Conservation (phyloP, 92 coral and sea anemone genomes). For the Siderastrea radians region DNA sequence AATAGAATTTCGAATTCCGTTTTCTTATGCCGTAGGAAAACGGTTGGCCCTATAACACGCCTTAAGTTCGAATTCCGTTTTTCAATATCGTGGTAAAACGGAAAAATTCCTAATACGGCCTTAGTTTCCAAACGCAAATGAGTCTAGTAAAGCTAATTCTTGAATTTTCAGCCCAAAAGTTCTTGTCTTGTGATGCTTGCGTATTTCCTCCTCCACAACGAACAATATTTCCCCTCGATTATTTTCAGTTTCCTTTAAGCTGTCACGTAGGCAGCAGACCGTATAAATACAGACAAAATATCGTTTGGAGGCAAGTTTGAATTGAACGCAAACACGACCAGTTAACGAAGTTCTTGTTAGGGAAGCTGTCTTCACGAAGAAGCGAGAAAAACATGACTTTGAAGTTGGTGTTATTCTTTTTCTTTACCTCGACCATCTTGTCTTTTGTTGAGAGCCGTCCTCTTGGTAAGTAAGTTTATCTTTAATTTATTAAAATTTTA, state of each 20-base stretch:
- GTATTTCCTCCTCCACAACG: too few species aligned
- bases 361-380: not conserved
- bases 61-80: too few species aligned
- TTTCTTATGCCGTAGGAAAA: too few species aligned
- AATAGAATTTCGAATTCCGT: too few species aligned
- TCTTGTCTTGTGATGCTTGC: too few species aligned
- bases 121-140: too few species aligned
- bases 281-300: slow-evolving; percentile 1
- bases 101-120: not conserved
- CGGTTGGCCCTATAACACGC: too few species aligned
- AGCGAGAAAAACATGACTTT: slow-evolving; percentile 1
- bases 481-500: not conserved
- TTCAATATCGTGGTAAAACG: too few species aligned
- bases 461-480: slow-evolving; percentile 9
- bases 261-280: slow-evolving; percentile 13
- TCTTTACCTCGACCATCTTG: not conserved
- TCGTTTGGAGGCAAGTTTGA: slow-evolving; percentile 8
- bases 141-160: not conserved
- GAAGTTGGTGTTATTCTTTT: slow-evolving; percentile 1
- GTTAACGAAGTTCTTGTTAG: not conserved
- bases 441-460: slow-evolving; percentile 1
- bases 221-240: too few species aligned
- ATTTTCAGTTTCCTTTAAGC: too few species aligned
- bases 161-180: not conserved
- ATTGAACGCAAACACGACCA: not conserved